Base-by-base conservation (phyloP, 2,888 invertebrate species). In the Drosophila stalkeri region DNA sequence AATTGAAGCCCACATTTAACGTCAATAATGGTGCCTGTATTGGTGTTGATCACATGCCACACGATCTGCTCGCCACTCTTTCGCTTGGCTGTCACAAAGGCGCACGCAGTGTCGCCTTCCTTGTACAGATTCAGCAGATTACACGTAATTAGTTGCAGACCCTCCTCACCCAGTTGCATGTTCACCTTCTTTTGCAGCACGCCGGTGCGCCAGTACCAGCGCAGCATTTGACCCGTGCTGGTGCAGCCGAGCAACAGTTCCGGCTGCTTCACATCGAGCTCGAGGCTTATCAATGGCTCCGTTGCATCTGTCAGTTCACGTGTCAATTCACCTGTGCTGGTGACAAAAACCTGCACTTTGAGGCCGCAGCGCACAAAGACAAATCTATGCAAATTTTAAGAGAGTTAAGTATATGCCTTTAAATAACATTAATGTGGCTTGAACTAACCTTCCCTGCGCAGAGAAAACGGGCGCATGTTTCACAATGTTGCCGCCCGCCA, bases 401-500 rank as follows among this genome's bases (percentile, higher is more conserved):
- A 8, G 37, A n/a, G 2, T 61, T 67, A 44, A 7, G 59, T 41
- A 56, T 61, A 51, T 14, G 14, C 0, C 1, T 16, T 18, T 27
- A 51, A 9, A 27, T 8, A 2, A 20, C 14, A 39, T 35, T 3
- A 8, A 43, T 62, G 35, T 35, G 41, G 12, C 49, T 31, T 60
- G 49, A 64, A 94, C 95, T 94, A 93, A 96, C 96, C 95, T 94
- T 91, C 94, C 94, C 91, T 95, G 94, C 7, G 91, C 88, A 5
- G 95, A 95, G 93, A 95, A 96, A 60, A 95, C 82, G 3, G 96
- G 95, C n/a, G 94, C 93, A 82, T 94, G 93, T 74, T 94, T 92
- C 20, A 95, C 94, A 75, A 96, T 94, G 85, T 94, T 95, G 54
- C 95, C 95, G 69, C 96, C 96, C 35, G 95, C 95, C 92, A 95